Evolutionary conservation across 2,888 invertebrate genomes (phyloP).

Genomic region (Drosophila birchii): DNA sequence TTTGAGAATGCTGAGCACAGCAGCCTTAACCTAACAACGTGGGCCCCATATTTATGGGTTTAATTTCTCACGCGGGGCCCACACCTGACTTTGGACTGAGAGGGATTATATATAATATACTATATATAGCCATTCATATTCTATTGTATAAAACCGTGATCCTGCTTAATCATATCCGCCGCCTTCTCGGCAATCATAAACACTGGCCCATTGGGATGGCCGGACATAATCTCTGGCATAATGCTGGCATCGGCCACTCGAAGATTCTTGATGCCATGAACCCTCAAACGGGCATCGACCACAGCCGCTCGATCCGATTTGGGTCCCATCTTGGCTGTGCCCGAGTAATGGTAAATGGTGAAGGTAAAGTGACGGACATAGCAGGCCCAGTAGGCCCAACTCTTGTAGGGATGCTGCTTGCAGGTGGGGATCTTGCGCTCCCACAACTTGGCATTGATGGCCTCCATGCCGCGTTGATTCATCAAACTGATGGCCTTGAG

Average conservation of each 20-base stretch:
- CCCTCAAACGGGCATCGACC: constrained; percentile 87
- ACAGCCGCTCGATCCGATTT: constrained; percentile 87
- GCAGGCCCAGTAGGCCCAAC: constrained; percentile 89
- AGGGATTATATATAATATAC: neutral
- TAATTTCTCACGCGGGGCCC: constrained; percentile 15
- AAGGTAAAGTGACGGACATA: constrained; percentile 87
- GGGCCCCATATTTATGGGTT: constrained; percentile 22
- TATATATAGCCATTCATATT: neutral
- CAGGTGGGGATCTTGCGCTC: constrained; percentile 88
- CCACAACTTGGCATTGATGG: constrained; percentile 86
- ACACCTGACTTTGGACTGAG: constrained; percentile 52
- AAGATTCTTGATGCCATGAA: constrained; percentile 85
- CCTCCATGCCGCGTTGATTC: constrained; percentile 86
- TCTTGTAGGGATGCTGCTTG: constrained; percentile 85
- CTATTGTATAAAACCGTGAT: constrained; percentile 83
- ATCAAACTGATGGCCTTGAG: constrained; percentile 86
- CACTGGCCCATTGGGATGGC: constrained; percentile 86
- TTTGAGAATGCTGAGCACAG: constrained; percentile 6
- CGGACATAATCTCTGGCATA: constrained; percentile 86
- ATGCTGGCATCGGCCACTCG: constrained; percentile 87
- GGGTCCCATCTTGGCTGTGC: constrained; percentile 89
- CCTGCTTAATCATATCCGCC: constrained; percentile 86
- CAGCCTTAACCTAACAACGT: constrained; percentile 30
- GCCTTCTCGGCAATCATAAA: constrained; percentile 87
- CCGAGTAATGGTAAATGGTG: constrained; percentile 88